A percentile compares a stretch with the other conserved stretches of the same genome.
These are phyloP conservation scores for Elanus axillaris DNA, from an alignment of 2,113 vertebrate species.

Conservation along the genomic window DNA sequence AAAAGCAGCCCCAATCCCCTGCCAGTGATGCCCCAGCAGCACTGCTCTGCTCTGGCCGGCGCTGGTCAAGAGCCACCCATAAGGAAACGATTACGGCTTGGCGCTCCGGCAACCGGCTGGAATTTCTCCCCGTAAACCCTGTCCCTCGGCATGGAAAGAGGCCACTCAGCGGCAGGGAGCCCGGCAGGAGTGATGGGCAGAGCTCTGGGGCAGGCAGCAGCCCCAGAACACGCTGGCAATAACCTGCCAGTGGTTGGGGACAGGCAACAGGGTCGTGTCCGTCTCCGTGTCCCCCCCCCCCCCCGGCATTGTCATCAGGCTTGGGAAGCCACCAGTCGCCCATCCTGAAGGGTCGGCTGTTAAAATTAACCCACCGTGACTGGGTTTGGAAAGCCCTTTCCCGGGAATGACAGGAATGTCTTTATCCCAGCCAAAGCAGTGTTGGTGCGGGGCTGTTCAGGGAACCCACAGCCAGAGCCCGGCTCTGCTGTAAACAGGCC, in stretches of 20 bases:
- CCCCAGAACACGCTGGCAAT: accelerated
- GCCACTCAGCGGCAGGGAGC: background rate
- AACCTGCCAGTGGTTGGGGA: accelerated
- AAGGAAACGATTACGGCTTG: background rate
- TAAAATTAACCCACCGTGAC: conserved; percentile 5
- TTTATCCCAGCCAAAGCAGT: conserved; percentile 31
- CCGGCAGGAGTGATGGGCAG: accelerated
- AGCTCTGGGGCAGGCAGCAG: background rate
- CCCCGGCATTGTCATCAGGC: no score
- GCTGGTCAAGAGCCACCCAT: conserved; percentile 7
- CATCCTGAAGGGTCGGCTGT: background rate
- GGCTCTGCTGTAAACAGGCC: background rate
- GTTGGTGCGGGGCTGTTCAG: background rate
- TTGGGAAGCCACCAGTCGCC: background rate
- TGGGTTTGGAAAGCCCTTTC: conserved; percentile 10
- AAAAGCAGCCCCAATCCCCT: background rate
- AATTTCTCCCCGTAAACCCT: background rate
- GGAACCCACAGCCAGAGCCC: conserved; percentile 2
- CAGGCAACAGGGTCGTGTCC: no score
- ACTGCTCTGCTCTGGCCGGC: accelerated
- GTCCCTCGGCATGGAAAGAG: background rate
- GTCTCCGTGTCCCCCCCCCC: no score
- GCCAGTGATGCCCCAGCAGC: accelerated
- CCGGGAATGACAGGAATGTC: conserved; percentile 57
- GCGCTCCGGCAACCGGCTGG: background rate